phyloP scores from a whole-genome alignment of 2,888 invertebrate species.

The Augiades crinisus region DNA sequence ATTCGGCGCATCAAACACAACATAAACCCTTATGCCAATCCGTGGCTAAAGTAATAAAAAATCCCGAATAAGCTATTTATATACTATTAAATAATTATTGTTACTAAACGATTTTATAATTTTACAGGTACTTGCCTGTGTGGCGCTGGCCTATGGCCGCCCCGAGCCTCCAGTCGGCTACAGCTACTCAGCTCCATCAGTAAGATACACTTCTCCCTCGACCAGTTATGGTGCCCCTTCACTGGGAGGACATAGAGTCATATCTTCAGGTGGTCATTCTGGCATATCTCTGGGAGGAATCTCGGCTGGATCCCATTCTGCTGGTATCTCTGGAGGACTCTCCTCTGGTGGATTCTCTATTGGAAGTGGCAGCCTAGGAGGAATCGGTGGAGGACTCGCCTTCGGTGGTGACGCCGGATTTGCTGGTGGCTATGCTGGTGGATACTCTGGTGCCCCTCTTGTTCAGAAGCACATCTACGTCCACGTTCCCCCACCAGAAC shows the following conservation, averaged over 20 bases:
- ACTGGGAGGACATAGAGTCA: constrained; percentile 39
- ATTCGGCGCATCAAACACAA: neutral
- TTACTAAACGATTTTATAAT: constrained; percentile 26
- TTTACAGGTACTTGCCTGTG: constrained; percentile 73
- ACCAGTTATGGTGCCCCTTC: constrained; percentile 51
- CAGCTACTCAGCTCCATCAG: constrained; percentile 66
- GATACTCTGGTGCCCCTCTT: constrained; percentile 80
- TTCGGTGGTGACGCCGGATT: constrained; percentile 62
- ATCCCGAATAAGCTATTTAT: neutral
- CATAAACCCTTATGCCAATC: neutral
- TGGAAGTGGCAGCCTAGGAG: constrained; percentile 40
- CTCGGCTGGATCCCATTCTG: constrained; percentile 49
- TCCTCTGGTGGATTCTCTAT: constrained; percentile 34
- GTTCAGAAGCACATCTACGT: constrained; percentile 95
- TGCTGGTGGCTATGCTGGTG: constrained; percentile 66
- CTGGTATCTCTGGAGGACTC: constrained; percentile 45
- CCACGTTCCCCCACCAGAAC: constrained; percentile 94
- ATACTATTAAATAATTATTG: neutral
- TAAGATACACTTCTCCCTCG: constrained; percentile 50
- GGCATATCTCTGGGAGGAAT: constrained; percentile 49
- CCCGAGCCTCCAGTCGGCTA: constrained; percentile 78
- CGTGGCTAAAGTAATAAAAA: neutral
- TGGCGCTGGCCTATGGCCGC: constrained; percentile 71
- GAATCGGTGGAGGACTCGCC: constrained; percentile 45
- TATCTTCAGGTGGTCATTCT: constrained; percentile 46